phyloP scores from a whole-genome alignment of 2,888 invertebrate genomes.

The Phortica magna region DNA sequence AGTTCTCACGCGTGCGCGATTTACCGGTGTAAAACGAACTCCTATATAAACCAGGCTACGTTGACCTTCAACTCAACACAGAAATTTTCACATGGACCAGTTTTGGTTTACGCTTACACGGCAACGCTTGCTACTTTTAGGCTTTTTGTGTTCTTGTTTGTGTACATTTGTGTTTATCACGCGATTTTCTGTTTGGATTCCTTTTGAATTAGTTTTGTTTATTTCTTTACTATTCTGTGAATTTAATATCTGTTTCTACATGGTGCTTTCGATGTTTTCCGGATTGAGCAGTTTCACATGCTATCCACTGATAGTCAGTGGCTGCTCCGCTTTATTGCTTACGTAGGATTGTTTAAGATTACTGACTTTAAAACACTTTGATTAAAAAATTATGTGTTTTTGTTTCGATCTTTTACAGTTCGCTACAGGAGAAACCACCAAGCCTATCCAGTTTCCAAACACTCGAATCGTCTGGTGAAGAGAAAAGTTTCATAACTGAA shows the following conservation, averaged over 20 bases:
- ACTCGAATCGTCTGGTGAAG: conserved; percentile 55
- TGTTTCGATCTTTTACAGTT: conserved; percentile 54
- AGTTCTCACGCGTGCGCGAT: conserved; percentile 17
- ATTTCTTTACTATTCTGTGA: not conserved
- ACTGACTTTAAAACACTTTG: not conserved
- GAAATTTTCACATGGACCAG: conserved; percentile 43
- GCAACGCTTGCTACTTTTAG: conserved; percentile 49
- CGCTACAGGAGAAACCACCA: conserved; percentile 72
- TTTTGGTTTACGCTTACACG: conserved; percentile 59
- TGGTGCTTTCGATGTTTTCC: conserved; percentile 70
- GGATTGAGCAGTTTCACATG: conserved; percentile 73
- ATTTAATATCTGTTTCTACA: conserved; percentile 32
- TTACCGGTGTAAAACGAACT: conserved; percentile 31
- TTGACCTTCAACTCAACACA: conserved; percentile 60
- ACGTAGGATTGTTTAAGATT: conserved; percentile 56
- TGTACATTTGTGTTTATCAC: conserved; percentile 29
- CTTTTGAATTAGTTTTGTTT: conserved; percentile 53
- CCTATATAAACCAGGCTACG: conserved; percentile 23
- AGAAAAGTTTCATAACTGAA: conserved; percentile 67
- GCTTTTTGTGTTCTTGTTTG: conserved; percentile 56
- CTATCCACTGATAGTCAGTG: conserved; percentile 73
- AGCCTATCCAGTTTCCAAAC: conserved; percentile 61
- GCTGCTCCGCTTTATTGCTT: conserved; percentile 68
- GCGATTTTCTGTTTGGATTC: conserved; percentile 16
- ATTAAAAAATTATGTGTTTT: not conserved